phyloP scores from a whole-genome alignment of 1,140 invertebrate genomes.

The Hermetia illucens region DNA sequence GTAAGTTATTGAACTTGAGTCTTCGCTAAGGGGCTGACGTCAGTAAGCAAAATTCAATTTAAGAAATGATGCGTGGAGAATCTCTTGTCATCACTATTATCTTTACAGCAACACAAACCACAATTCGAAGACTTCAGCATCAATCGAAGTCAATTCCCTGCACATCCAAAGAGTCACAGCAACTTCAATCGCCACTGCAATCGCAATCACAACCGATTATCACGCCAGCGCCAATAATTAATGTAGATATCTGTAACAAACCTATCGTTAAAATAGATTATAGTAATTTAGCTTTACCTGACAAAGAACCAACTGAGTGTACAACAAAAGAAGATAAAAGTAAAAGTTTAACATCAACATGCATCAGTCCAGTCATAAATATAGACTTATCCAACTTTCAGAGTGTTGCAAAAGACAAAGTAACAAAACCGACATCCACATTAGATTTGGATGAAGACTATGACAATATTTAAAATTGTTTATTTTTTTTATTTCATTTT shows the following conservation, averaged over 20 bases:
- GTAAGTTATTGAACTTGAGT: not conserved
- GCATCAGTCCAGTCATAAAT: constrained; percentile 19
- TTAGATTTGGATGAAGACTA: constrained; percentile 31
- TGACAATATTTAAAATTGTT: constrained; percentile 30
- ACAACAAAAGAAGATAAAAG: not conserved
- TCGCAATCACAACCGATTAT: constrained; percentile 15
- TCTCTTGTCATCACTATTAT: no score
- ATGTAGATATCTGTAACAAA: constrained; percentile 20
- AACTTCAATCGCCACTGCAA: constrained; percentile 1
- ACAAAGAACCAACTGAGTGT: no score
- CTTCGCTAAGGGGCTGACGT: no score
- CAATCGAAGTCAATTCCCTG: constrained; percentile 9
- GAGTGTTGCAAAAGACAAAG: constrained; percentile 14
- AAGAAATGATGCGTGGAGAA: not conserved
- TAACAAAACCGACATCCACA: constrained; percentile 15
- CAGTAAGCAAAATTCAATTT: constrained; percentile 1
- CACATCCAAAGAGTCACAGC: not conserved
- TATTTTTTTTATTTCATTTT: no score
- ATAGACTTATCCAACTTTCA: constrained; percentile 27
- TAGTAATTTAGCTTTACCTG: constrained; percentile 15
- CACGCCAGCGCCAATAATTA: constrained; percentile 26
- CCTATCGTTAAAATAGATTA: constrained; percentile 29
- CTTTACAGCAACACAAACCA: no score
- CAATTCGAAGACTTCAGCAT: no score
- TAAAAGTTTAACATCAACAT: not conserved